Base-by-base conservation (phyloP, 2,797 vertebrate genomes). In the Sebastes nivosus region DNA sequence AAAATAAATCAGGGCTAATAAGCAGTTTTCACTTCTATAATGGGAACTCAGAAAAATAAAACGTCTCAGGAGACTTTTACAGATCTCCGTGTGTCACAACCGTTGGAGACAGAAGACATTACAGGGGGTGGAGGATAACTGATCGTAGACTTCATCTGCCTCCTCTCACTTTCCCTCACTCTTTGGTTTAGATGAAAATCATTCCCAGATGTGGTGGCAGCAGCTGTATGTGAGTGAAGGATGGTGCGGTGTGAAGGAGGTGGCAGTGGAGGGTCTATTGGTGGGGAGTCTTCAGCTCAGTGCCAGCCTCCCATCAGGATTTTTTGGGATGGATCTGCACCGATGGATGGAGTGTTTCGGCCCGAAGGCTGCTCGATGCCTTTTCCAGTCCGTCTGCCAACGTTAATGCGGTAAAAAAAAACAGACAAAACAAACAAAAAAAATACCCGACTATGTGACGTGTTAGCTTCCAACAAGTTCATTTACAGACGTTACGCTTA, bases 161-260 rank as follows among this genome's bases (percentile, higher is more conserved):
- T 72, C 63, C 30, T 64, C 69, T 80, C 70, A 59, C 84, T 70
- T 80, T 73, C 59, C 57, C 50, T 58, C 55, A 1, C 55, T 57
- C 30, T 36, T 24, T 67, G 63, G 68, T 46, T 80, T 32, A 20
- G 79, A 74, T 66, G 14, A 80, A 94, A 92, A 94, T 93, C 38
- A 29, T 38, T 93, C 68, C 91, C 94, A 95, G 90, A 94, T 95
- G 94, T 88, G 88, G 81, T 79, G 88, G 90, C 84, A 88, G 75
- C 72, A 90, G 87, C 89, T 89, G 88, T 32, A 67, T 83, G 74
- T 69, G 81, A 83, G 86, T 72, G 85, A 82, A 27, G 79, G 72
- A 81, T 75, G 84, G 79, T 66, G 75, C 12, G 65, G 81, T 75
- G 72, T 50, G 82, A 36, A 54, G 81, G 78, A 73, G 67, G 76